phyloP scores from a whole-genome alignment of 2,888 invertebrate species.

The Mactromeris polynyma region DNA sequence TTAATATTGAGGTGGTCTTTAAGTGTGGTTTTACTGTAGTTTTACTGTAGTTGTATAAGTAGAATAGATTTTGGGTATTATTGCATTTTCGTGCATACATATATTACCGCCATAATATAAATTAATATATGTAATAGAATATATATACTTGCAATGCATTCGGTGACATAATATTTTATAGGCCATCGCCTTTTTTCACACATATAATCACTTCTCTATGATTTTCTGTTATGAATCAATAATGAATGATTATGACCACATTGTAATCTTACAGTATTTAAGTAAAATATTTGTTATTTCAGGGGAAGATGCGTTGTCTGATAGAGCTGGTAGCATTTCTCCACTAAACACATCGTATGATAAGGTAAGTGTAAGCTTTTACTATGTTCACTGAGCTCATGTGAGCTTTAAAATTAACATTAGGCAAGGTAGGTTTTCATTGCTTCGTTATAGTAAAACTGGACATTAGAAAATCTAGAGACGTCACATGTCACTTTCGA shows the following conservation, averaged over 20 bases:
- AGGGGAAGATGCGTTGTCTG: slow-evolving; percentile 84
- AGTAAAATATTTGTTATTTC: slow-evolving; percentile 34
- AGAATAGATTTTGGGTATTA: background rate
- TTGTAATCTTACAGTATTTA: background rate
- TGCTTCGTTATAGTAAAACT: too few relatives aligned
- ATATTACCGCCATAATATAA: background rate
- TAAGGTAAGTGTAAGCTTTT: slow-evolving; percentile 76
- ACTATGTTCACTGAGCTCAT: background rate
- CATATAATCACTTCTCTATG: background rate
- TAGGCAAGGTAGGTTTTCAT: background rate
- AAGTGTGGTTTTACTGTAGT: too few relatives aligned
- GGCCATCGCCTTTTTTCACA: background rate
- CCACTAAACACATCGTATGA: slow-evolving; percentile 83
- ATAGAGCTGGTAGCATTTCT: slow-evolving; percentile 81
- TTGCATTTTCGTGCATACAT: background rate
- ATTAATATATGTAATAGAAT: background rate
- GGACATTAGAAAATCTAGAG: too few relatives aligned
- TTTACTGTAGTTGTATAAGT: too few relatives aligned
- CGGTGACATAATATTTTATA: background rate
- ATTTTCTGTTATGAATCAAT: background rate
- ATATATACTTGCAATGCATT: background rate
- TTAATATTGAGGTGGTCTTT: too few relatives aligned
- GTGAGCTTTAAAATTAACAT: background rate
- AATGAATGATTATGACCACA: background rate
- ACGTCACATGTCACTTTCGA: too few relatives aligned